phyloP scores from a whole-genome alignment of 2,113 vertebrate genomes.

The Daboia siamensis region DNA sequence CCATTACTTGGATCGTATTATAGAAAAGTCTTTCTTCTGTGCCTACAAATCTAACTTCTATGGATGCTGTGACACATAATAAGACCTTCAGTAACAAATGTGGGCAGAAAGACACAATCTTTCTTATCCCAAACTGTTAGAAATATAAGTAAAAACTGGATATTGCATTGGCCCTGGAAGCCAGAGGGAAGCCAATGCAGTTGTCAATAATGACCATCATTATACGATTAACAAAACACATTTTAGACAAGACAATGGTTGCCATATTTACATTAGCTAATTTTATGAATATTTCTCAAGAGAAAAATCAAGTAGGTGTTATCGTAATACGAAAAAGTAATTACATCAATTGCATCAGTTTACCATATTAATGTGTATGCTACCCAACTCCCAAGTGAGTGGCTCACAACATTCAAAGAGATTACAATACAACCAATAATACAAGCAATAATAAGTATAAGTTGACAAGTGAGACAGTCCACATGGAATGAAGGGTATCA shows the following conservation, averaged over 20 bases:
- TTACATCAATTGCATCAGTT: not conserved
- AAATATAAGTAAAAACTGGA: not conserved
- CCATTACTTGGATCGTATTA: not conserved
- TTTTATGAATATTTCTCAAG: not conserved
- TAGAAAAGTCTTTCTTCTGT: not conserved
- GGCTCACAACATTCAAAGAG: not conserved
- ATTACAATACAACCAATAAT: not conserved
- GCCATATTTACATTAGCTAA: not conserved
- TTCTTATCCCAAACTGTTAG: not conserved
- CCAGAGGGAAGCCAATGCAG: not conserved
- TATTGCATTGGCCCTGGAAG: not conserved
- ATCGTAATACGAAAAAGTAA: not conserved
- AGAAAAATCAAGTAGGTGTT: not conserved
- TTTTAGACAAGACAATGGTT: not conserved
- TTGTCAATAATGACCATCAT: not conserved
- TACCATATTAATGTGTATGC: not conserved
- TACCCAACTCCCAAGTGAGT: not conserved
- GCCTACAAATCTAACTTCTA: not conserved
- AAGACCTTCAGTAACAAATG: not conserved
- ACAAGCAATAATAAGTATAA: not conserved
- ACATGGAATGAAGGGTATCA: not conserved
- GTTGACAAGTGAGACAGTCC: not conserved
- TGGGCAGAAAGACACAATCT: not conserved
- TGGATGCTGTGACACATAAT: not conserved
- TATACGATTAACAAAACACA: not conserved